Evolutionary conservation across 2,888 invertebrate species (phyloP), one percentile per base, ranked within the genome.

Genomic region (Andricus curvator): DNA sequence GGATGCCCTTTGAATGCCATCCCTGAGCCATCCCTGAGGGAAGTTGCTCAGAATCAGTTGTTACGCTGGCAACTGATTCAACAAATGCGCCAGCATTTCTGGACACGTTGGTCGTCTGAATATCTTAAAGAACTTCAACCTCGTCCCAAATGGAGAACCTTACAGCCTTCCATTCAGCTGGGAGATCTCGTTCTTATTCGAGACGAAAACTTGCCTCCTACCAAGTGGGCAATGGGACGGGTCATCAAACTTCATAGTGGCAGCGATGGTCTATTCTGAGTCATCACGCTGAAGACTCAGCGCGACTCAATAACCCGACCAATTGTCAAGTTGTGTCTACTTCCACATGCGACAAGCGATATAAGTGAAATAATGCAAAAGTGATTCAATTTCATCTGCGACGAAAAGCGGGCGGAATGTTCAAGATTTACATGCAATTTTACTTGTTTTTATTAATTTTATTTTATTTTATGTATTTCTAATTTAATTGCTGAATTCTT

Each of bases 81-180:
- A 77, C 74, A 82, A 4, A 25, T 84, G 15, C 64, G 66, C 9
- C 86, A 87, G 33, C 80, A 85, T 64, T 85, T 82, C 20, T 88
- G 80, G 88, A 83, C 76, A 68, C 70, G 78, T 20, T 87, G 84
- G 88, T 79, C 78, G 3, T 78, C 70, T 37, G 88, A 90, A 51
- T 90, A 88, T 15, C 29, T 89, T 1, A 77, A 81, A 15, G 81
- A 82, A 68, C 84, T 88, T 1, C 86, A 88, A 60, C 84, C 83
- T n/a, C 29, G 86, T 9, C 78, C 79, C 1, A 86, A 87, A 77
- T 88, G 86, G 88, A 41, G 22, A 8, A 20, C 8, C 8, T 17
- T 8, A 6, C 5, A 17, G 56, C 17, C 17, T 20, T n/a, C 56
- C 1, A 20, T 56, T 56, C n/a, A 8, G 4, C 20, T 20, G 56